Evolutionary conservation across 2,113 vertebrate species (phyloP), one percentile per base, ranked within the genome.

Genomic region (Stictonetta naevosa): DNA sequence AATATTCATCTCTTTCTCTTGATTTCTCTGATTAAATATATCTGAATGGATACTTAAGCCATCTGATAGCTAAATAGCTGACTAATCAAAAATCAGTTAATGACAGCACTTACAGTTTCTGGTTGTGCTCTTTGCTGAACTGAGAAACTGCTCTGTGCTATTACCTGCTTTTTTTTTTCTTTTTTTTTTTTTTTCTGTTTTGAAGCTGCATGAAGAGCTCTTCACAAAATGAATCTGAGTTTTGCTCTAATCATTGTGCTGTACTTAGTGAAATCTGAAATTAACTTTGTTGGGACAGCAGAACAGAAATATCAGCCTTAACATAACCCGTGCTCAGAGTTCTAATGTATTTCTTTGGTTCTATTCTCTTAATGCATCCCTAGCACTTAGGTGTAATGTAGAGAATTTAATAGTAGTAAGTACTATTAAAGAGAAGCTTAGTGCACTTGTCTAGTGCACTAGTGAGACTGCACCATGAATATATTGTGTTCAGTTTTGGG

Each of bases 11-110:
- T 95, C 81, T 40, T 73, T 96, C 38, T 44, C 60, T 96, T 96
- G 67, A 94, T 96, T 97, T 97, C 75, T 96, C 75, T 95, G 83
- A 94, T 93, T 95, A 96, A 92, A 94, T 97, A 52, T 72, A 86
- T 88, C 84, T 95, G 40, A 97, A 95, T 23, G 76, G 86, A 96
- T 38, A 86, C 40, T 86, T 95, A 82, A 92, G 34, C 63, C 60
- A 67, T 83, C 62, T 95, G 46, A 97, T 53, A 90, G 85, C 59
- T 93, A 82, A 94, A 92, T 87, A 92, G 44, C 74, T 96, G 79
- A 80, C 82, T 95, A 96, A 96, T 95, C 44, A 90, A 92, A 97
- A 97, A 93, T 95, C 87, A 90, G 75, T 75, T 90, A 96, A 94
- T 85, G 56, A n/a, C 36, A 83, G 19, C 84, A 25, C 31, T 96